Conservation (phyloP, 2,888 invertebrate species). For the Dryobota labecula region DNA sequence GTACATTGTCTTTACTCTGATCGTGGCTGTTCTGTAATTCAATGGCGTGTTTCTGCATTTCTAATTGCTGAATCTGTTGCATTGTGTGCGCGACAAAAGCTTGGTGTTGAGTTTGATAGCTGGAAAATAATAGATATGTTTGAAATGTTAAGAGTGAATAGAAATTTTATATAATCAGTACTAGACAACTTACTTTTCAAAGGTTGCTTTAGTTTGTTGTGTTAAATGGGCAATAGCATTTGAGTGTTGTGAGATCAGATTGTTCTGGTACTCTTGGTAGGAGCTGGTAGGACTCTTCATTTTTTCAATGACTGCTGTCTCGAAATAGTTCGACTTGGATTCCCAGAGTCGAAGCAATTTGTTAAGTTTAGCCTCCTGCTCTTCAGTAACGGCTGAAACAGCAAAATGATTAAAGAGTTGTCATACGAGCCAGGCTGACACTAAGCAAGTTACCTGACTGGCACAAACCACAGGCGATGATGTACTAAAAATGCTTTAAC, state of each 20-base stretch:
- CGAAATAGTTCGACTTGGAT: slow-evolving; percentile 97
- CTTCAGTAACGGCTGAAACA: slow-evolving; percentile 94
- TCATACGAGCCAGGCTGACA: slow-evolving; percentile 78
- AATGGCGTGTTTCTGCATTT: slow-evolving; percentile 93
- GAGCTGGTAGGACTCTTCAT: slow-evolving; percentile 96
- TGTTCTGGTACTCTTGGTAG: slow-evolving; percentile 97
- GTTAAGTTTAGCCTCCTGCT: slow-evolving; percentile 97
- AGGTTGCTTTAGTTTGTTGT: slow-evolving; percentile 95
- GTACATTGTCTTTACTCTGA: slow-evolving; percentile 77
- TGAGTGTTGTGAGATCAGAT: slow-evolving; percentile 95
- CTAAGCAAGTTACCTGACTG: slow-evolving; percentile 88
- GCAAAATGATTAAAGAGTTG: slow-evolving; percentile 84
- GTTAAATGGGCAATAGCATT: slow-evolving; percentile 94
- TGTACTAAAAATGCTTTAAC: slow-evolving; percentile 83
- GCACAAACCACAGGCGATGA: slow-evolving; percentile 85
- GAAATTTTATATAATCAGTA: neutral
- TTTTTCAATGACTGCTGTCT: slow-evolving; percentile 95
- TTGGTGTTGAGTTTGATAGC: slow-evolving; percentile 98
- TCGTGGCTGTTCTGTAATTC: slow-evolving; percentile 88
- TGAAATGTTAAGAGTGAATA: neutral
- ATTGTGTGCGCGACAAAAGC: slow-evolving; percentile 98
- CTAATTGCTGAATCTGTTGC: slow-evolving; percentile 96
- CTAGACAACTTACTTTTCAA: slow-evolving; percentile 91
- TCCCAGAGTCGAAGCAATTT: slow-evolving; percentile 99
- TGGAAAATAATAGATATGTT: slow-evolving; percentile 73